Evolutionary conservation across 1,140 invertebrate genomes (phyloP).

Genomic region (Cydia pomonella): DNA sequence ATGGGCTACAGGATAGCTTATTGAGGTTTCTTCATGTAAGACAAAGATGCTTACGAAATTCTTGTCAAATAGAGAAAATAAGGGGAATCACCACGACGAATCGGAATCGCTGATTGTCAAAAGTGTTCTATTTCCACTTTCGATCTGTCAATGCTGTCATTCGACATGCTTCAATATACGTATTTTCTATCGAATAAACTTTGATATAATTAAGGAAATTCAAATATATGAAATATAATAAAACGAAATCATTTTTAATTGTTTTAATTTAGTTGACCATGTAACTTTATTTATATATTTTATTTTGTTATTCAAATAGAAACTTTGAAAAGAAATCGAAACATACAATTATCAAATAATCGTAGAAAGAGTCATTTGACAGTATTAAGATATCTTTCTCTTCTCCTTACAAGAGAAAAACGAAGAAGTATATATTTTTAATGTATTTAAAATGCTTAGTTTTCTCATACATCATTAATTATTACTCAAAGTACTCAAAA

Average conservation of each 20-base stretch:
- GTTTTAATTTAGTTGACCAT: too few species aligned
- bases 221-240: too few species aligned
- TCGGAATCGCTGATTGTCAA: neutral
- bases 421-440: neutral
- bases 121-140: neutral
- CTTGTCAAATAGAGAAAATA: too few species aligned
- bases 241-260: too few species aligned
- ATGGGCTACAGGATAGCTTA: neutral
- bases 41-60: neutral
- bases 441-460: too few species aligned
- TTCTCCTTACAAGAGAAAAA: neutral
- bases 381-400: neutral
- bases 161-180: neutral
- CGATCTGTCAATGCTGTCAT: neutral
- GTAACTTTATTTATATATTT: neutral
- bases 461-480: too few species aligned
- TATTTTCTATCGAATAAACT: too few species aligned
- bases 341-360: neutral
- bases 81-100: neutral
- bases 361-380: conserved; percentile 3
- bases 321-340: too few species aligned
- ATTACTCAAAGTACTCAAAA: too few species aligned
- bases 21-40: neutral
- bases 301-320: too few species aligned
- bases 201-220: neutral